phyloP scores from a whole-genome alignment of 2,797 vertebrate species.

The Brachyalestes nurse region DNA sequence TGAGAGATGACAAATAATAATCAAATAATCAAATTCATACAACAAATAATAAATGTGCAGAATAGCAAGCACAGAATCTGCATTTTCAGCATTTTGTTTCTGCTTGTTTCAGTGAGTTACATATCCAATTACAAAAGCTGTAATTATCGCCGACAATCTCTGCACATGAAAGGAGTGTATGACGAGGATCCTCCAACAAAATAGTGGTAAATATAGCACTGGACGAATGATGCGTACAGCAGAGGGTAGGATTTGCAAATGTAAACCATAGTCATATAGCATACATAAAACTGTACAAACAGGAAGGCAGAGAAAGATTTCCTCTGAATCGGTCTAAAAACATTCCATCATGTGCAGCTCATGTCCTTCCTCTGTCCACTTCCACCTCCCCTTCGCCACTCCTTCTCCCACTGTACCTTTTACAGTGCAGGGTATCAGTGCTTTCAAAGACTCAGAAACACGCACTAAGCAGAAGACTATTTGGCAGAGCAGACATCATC shows the following conservation, averaged over 20 bases:
- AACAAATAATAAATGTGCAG: no score
- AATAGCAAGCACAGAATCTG: no score
- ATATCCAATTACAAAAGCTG: neutral
- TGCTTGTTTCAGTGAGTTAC: no score
- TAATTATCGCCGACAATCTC: neutral
- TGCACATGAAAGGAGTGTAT: neutral
- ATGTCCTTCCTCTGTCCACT: conserved; percentile 62
- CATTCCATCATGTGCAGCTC: conserved; percentile 73
- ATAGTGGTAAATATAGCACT: neutral
- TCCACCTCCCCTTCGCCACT: conserved; percentile 34
- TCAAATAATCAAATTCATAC: no score
- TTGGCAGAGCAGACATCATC: conserved; percentile 5
- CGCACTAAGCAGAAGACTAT: conserved; percentile 18
- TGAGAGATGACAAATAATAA: no score
- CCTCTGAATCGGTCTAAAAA: conserved; percentile 60
- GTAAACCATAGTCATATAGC: neutral
- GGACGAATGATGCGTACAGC: neutral
- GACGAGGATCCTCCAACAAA: neutral
- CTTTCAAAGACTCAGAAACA: conserved; percentile 4
- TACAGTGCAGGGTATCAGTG: conserved; percentile 8
- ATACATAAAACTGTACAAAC: conserved; percentile 40
- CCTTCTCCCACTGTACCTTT: conserved; percentile 23
- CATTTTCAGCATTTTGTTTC: no score
- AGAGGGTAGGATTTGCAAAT: conserved; percentile 18
- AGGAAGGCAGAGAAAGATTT: conserved; percentile 69